Base-by-base conservation (phyloP, 2,797 vertebrate species). In the Micromesistius poutassou region DNA sequence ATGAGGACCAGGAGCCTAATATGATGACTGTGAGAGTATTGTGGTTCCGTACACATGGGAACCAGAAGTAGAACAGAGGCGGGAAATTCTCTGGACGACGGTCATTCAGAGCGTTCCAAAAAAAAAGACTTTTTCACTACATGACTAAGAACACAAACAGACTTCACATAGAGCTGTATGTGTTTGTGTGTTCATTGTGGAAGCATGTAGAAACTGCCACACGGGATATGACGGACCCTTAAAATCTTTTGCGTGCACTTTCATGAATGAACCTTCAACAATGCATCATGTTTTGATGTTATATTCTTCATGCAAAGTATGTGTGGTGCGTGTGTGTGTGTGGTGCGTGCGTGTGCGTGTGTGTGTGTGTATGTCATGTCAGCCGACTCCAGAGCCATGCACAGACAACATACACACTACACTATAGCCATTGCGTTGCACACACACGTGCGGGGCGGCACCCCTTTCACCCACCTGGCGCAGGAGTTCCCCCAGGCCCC, bases 401-500 rank as follows among this genome's bases (percentile, higher is more conserved):
- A 46, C 42, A 46, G 42, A 46, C 42, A 4, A 3, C 3, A 46
- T 19, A 16, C 13, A 46, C 46, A 22, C 40, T 16, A 16, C 4
- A 19, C 22, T 6, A 62, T 62, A 25, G 6, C 55, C 55, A 62
- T 2, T 25, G 22, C 55, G 8, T 8, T 25, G 50, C 46, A 50
- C 46, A 50, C 46, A 50, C 13, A 50, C 16, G 46, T 55, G 50
- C 1, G 50, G 50, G 50, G 1, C 50, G 12, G 25, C 13, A 25
- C 25, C 8, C 6, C 25, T n/a, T 14, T 30, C 22, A 42, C 71
- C 33, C 96, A 99, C 98, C 97, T 99, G 80, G 83, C 81, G 74
- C 95, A 83, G 76, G 96, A 96, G 90, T 84, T 94, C 78, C 97
- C 98, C 98, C 97, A 99, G 82, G 98, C 96, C 80, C 98, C 97